phyloP scores from a whole-genome alignment of 2,113 vertebrate genomes.

The Tringa solitaria region DNA sequence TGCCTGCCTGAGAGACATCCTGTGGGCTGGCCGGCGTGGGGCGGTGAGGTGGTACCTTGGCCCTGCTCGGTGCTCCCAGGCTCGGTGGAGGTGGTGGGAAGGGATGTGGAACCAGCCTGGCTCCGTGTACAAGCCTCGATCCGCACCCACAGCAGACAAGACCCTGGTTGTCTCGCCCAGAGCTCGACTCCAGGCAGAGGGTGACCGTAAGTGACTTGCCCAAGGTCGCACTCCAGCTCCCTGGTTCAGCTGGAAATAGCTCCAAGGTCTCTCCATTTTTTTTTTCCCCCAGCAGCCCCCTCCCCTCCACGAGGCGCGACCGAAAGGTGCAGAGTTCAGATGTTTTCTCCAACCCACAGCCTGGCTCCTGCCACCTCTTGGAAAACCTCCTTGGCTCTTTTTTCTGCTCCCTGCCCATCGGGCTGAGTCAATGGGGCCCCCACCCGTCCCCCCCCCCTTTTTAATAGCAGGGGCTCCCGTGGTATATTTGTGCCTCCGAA shows the following conservation, averaged over 20 bases:
- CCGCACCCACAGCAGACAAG: not conserved
- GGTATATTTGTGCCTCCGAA: not conserved
- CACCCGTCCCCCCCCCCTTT: not conserved
- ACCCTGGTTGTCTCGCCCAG: not conserved
- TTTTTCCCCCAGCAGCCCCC: not conserved
- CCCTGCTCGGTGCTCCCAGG: not conserved
- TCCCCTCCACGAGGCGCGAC: not conserved
- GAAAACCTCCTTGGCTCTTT: not conserved
- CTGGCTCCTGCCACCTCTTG: constrained; percentile 3
- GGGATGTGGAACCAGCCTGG: not conserved
- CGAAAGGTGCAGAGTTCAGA: constrained; percentile 18
- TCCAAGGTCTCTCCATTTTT: constrained; percentile 5
- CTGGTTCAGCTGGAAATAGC: constrained; percentile 29
- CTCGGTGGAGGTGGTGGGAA: not conserved
- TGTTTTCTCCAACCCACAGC: not conserved
- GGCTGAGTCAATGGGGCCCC: not conserved
- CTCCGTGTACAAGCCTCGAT: not conserved
- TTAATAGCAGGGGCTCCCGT: not conserved
- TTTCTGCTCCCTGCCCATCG: not conserved
- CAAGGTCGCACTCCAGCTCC: not conserved
- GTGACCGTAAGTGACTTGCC: not conserved
- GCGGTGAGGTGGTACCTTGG: not conserved
- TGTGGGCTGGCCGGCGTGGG: not conserved
- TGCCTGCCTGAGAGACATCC: not conserved
- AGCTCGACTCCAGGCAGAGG: not conserved